Evolutionary conservation across 2,888 invertebrate genomes (phyloP), one percentile per base, ranked within the genome.

Genomic region (Anthophora plumipes): DNA sequence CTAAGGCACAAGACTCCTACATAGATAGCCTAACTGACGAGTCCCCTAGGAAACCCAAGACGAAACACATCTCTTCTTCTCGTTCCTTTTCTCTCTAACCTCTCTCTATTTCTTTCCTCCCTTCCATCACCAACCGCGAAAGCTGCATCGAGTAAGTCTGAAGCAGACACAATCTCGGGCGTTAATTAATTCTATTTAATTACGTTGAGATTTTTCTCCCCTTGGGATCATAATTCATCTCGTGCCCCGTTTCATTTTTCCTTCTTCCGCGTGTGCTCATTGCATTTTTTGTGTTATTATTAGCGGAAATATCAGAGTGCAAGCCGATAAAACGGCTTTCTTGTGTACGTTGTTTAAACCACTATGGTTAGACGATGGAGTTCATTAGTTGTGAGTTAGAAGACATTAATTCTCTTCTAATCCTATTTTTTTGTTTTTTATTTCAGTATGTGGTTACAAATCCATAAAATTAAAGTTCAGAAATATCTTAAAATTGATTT

Each of bases 161-260:
- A 60, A 41, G 12, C n/a, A 17, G 8, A 20, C 14, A n/a, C 39
- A 43, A 37, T 46, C 20, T 43, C 43, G n/a, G 3, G n/a, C 50
- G 37, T 63, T 55, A 55, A 64, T 72, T 64, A 64, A 64, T 63
- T 37, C 54, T 20, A 20, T 17, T 63, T 55, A 64, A 55, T 72
- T 63, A 64, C n/a, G 14, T 22, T 55, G 41, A n/a, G 64, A 73
- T 48, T 22, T n/a, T 22, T 37, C 2, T 7, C 17, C 48, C 37
- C n/a, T 31, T 14, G 25, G n/a, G 22, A 52, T 63, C 20, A 43
- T 54, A 43, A 61, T 54, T 63, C 52, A 43, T n/a, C 25, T 31
- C 61, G 14, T 17, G 68, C 17, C 12, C 14, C 41, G 14, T 4
- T 60, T 22, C n/a, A n/a, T n/a, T n/a, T n/a, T n/a, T n/a, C n/a